Conservation (phyloP, 2,888 invertebrate species). For the Buathra laborator region DNA sequence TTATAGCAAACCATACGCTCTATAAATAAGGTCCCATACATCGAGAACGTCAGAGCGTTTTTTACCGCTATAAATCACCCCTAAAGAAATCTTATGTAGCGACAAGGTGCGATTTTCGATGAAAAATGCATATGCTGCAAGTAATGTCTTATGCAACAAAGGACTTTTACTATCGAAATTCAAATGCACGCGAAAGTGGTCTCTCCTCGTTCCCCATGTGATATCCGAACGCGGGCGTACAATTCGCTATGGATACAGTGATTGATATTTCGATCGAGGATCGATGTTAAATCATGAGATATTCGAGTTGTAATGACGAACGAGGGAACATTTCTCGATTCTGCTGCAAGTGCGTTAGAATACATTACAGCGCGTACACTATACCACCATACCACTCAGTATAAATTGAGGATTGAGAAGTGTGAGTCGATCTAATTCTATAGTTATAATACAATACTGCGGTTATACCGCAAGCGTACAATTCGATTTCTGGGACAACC, state of each 20-base stretch:
- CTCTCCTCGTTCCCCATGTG: neutral
- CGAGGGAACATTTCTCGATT: constrained; percentile 18
- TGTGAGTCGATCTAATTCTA: neutral
- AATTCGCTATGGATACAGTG: constrained; percentile 6
- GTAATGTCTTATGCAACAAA: neutral
- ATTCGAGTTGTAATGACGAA: constrained; percentile 31
- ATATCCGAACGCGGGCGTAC: neutral
- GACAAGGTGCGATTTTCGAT: too few species aligned
- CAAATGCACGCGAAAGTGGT: neutral
- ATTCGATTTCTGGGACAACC: constrained; percentile 54
- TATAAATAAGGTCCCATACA: neutral
- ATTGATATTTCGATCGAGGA: constrained; percentile 40
- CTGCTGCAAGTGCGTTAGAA: constrained; percentile 32
- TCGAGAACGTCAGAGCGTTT: neutral
- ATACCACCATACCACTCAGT: neutral
- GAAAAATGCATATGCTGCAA: neutral
- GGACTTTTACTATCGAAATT: neutral
- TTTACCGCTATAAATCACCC: neutral
- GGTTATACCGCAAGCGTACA: constrained; percentile 20
- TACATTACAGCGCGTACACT: neutral
- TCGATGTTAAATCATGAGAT: constrained; percentile 30
- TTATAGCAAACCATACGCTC: neutral
- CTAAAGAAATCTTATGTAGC: too few species aligned
- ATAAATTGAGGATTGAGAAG: constrained; percentile 12
- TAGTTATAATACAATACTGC: neutral